Base-by-base conservation (phyloP, 92 coral and sea anemone species). In the Siderastrea siderea region DNA sequence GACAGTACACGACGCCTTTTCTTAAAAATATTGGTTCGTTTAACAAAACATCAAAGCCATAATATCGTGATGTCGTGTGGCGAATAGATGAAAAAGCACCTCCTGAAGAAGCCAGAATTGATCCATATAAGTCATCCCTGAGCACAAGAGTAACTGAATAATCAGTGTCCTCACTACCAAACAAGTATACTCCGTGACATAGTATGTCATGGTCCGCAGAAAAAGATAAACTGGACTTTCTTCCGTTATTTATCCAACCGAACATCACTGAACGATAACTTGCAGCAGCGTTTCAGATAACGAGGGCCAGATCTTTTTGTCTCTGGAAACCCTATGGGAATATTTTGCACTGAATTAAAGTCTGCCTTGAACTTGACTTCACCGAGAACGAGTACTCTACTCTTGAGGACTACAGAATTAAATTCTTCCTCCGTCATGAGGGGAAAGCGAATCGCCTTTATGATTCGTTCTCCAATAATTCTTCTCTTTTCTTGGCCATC, bases 381-480 rank as follows among this genome's bases (percentile, higher is more conserved):
- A 7, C 7, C 43, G 4, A 9, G 9, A 16, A n/a, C 16, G 44
- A 66, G 71, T 10, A 66, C 7, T 1, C 47, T n/a, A 9, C 71
- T 66, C 6, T 66, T 44, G 71, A 16, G n/a, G 17, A 66, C 71
- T 17, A 66, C 71, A 4, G 44, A 17, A 44, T 16, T 44, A 66
- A 66, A 66, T n/a, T 66, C 44, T 44, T 7, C 44, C 16, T 66
- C 2, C 17, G 9, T n/a, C 71, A 66, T 4, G 7, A 66, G 3
- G 2, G 71, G 71, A 66, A 66, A 66, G 16, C 71, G 71, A 9
- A 66, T 66, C 71, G 44, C 71, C 16, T 66, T 66, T 13, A 66
- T 44, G 6, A 66, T 66, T 44, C 71, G 71, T 66, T 66, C 71
- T 16, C 71, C 71, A 66, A 66, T 16, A 66, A 66, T n/a, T 44